Conservation (phyloP, 2,797 vertebrate genomes). For the Peromyscus eremicus region DNA sequence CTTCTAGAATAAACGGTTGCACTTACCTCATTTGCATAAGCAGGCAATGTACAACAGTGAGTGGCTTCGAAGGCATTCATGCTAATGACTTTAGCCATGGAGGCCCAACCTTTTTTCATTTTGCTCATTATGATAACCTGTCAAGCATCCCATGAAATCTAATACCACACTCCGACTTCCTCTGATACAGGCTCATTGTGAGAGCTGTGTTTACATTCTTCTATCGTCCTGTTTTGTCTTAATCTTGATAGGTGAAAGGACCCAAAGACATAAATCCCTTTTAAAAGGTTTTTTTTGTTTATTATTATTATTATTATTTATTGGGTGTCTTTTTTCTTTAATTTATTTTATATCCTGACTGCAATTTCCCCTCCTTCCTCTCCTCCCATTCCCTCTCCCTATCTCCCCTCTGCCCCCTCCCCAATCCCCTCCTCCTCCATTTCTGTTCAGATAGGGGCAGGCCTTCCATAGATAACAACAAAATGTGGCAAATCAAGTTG, state of each 20-base stretch:
- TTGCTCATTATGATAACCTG: slow-evolving; percentile 38
- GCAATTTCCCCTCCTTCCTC: background rate
- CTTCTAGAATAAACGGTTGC: background rate
- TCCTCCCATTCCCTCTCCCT: background rate
- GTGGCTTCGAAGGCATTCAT: background rate
- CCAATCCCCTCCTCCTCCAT: background rate
- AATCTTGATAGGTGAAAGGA: background rate
- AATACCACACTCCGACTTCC: background rate
- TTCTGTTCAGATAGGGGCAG: background rate
- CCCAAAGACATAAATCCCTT: background rate
- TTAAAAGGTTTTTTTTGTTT: background rate
- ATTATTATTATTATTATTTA: background rate
- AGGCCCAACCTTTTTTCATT: background rate
- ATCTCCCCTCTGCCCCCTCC: background rate
- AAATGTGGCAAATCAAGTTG: background rate
- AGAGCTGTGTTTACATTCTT: background rate
- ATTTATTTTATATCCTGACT: background rate
- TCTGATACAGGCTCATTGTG: background rate
- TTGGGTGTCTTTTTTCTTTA: background rate
- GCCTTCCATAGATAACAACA: background rate
- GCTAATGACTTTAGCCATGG: background rate
- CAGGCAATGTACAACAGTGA: background rate
- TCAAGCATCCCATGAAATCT: background rate
- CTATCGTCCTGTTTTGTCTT: background rate
- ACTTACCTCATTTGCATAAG: background rate